Conservation (phyloP, 2,888 invertebrate species). For the Pristionchus arcanus region DNA sequence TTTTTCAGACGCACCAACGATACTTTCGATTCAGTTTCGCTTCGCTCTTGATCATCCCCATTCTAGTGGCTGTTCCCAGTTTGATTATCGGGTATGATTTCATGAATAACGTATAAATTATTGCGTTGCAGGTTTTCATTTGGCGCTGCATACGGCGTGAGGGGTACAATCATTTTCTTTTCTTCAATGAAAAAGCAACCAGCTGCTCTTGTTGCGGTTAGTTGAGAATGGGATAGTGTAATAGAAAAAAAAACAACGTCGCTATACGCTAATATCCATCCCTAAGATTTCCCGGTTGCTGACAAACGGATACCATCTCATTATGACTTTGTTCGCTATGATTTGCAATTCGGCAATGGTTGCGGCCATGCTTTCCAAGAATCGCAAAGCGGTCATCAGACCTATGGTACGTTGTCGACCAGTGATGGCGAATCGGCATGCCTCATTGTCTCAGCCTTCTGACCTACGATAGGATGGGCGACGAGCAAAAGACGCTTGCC, state of each 20-base stretch:
- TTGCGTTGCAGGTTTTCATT: background rate
- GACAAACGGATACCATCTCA: background rate
- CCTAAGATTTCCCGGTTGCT: background rate
- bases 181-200: background rate
- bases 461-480: too few relatives aligned
- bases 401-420: background rate
- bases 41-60: background rate
- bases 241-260: too few relatives aligned
- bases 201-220: background rate
- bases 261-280: too few relatives aligned
- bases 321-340: background rate
- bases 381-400: background rate
- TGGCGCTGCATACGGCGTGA: background rate
- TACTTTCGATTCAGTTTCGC: background rate
- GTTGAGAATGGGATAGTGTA: too few relatives aligned
- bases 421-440: too few relatives aligned
- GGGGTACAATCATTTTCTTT: background rate
- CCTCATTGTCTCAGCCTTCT: too few relatives aligned
- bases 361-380: background rate
- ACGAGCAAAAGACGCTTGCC: too few relatives aligned
- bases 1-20: background rate
- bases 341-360: background rate
- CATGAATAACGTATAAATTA: background rate
- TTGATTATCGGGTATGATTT: background rate
- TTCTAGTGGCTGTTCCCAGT: background rate